A percentile compares a stretch with the other conserved stretches of the same genome.
These are phyloP conservation scores for Ochropleura leucogaster DNA, from an alignment of 2,888 invertebrate species.

Conservation along the genomic window DNA sequence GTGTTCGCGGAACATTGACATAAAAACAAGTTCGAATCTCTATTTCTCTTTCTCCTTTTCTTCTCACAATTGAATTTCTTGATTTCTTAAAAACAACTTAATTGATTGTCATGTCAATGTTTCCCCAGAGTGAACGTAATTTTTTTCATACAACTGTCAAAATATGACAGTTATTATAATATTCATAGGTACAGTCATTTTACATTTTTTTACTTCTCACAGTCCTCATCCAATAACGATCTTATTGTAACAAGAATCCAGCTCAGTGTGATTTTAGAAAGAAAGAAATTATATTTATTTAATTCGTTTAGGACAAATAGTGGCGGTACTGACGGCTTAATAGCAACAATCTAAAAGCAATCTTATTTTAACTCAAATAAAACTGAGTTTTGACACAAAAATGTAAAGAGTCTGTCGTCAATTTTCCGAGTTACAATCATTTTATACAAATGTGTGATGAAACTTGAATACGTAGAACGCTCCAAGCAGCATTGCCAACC, in stretches of 20 bases:
- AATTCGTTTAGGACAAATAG: too few relatives aligned
- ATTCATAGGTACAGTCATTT: neutral
- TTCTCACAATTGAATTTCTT: neutral
- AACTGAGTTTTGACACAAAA: too few relatives aligned
- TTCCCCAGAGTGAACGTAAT: neutral
- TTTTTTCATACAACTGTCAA: neutral
- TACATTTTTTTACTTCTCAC: neutral
- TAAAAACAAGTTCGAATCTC: neutral
- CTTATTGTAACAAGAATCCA: neutral
- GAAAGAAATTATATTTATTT: neutral
- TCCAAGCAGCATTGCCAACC: neutral
- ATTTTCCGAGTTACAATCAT: too few relatives aligned
- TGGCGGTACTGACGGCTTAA: too few relatives aligned
- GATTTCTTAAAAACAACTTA: too few relatives aligned
- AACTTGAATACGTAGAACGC: neutral
- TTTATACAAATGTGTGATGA: neutral
- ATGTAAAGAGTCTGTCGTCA: too few relatives aligned
- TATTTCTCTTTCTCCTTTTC: neutral
- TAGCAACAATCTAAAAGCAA: too few relatives aligned
- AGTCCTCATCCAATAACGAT: neutral
- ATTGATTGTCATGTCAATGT: neutral
- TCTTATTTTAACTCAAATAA: too few relatives aligned
- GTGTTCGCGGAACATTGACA: neutral
- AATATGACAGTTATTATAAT: neutral
- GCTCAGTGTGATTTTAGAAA: neutral